These are phyloP conservation scores for Hesperia comma DNA, from an alignment of 2,888 invertebrate species.

Conservation along the genomic window DNA sequence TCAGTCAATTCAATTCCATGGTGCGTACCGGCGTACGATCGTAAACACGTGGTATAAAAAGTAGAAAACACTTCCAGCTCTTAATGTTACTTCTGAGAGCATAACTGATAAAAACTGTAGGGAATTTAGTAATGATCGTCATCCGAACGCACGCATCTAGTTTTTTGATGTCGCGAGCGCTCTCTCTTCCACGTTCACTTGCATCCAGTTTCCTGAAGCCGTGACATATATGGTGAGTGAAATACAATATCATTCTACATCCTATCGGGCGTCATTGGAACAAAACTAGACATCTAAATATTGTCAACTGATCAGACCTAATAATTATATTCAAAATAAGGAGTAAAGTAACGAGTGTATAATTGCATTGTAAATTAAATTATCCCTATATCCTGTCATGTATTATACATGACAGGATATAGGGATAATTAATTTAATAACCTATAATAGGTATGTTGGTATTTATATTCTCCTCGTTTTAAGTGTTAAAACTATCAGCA, in stretches of 20 bases:
- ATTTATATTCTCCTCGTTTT: too few relatives aligned
- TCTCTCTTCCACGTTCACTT: constrained; percentile 54
- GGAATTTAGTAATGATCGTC: constrained; percentile 75
- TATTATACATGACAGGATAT: too few relatives aligned
- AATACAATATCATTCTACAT: constrained; percentile 41
- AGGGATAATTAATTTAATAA: too few relatives aligned
- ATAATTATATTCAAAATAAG: too few relatives aligned
- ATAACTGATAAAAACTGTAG: constrained; percentile 61
- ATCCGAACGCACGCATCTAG: constrained; percentile 65
- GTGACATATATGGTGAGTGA: constrained; percentile 52
- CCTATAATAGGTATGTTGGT: too few relatives aligned
- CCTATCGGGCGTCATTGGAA: constrained; percentile 23
- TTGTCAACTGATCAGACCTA: neutral
- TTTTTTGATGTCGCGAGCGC: constrained; percentile 54
- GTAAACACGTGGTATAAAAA: constrained; percentile 36
- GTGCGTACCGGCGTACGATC: constrained; percentile 2
- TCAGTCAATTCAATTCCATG: constrained; percentile 12
- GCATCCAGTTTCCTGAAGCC: constrained; percentile 57
- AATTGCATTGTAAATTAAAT: too few relatives aligned
- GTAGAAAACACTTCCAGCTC: constrained; percentile 44
- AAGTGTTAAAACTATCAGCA: too few relatives aligned
- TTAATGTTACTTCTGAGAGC: constrained; percentile 62
- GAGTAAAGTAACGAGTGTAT: too few relatives aligned
- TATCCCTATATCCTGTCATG: too few relatives aligned
- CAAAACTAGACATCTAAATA: constrained; percentile 4